Base-by-base conservation (phyloP, 2,113 vertebrate genomes). In the Zosterops borbonicus region DNA sequence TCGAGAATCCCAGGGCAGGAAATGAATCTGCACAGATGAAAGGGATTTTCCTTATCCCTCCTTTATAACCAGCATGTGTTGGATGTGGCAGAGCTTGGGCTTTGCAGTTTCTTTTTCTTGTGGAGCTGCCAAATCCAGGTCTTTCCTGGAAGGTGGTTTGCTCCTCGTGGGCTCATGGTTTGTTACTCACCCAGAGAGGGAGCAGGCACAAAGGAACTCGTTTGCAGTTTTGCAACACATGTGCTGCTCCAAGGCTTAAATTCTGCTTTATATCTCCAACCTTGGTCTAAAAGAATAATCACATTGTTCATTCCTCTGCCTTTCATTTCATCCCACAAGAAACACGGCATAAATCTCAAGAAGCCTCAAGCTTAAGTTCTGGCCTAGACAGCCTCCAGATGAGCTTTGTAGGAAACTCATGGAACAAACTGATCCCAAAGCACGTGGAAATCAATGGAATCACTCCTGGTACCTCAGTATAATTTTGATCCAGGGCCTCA, bases 21-120 rank as follows among this genome's bases (percentile, higher is more conserved):
- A 96, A 96, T 95, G 50, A 94, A 94, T 82, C 24, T 86, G 35
- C n/a, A 9, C 22, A 90, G 89, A 93, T 92, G 71, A 93, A 95
- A 92, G 31, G 53, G 52, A 71, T 78, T 75, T 53, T 77, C 77
- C 70, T 96, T 46, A 92, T 92, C 80, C 90, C 31, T 78, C 25
- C 0, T 84, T 95, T 80, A 89, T 93, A 62, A 44, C 41, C 24
- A 74, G 39, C 94, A 86, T 86, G 85, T 89, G 78, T 63, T 73
- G 67, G 44, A 71, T 42, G 83, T 92, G 59, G 77, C 69, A 69
- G 27, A 81, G 28, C 5, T 17, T 52, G 70, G 42, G 44, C 28
- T 69, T 70, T 86, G 53, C 52, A 56, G 69, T 24, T 88, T 89
- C 80, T 94, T 95, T 92, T 80, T 59, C 88, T 92, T 77, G 73